A percentile compares a stretch with the other conserved stretches of the same genome.
Conservation (phyloP, 2,797 vertebrate species). For the Ibycter americanus region DNA sequence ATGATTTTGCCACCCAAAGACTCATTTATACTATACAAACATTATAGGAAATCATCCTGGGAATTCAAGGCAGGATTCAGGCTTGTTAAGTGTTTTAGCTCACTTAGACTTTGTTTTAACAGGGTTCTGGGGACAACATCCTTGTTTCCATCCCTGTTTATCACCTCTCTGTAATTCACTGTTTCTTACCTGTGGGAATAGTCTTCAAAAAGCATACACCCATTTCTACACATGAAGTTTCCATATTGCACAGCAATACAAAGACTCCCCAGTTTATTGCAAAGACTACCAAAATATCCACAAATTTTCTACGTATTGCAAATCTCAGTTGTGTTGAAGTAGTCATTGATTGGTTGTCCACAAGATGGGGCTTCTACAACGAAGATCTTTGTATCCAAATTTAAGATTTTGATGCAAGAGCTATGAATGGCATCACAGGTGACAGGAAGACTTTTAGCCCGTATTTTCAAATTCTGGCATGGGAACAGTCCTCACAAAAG, state of each 20-base stretch:
- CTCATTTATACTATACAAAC: neutral
- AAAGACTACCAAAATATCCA: neutral
- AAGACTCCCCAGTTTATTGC: neutral
- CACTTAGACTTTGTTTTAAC: neutral
- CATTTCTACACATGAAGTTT: neutral
- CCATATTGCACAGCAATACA: neutral
- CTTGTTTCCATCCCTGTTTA: neutral
- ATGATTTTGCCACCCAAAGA: neutral
- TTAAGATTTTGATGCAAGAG: neutral
- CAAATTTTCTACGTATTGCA: neutral
- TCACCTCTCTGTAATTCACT: neutral
- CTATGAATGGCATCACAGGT: neutral
- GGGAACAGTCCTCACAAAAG: neutral
- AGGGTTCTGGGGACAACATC: neutral
- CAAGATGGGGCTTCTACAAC: constrained; percentile 69
- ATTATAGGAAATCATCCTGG: neutral
- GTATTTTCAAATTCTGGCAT: neutral
- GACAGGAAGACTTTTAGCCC: neutral
- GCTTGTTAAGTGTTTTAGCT: neutral
- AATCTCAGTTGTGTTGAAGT: neutral
- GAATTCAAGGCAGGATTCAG: neutral
- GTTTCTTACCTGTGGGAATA: neutral
- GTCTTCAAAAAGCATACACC: neutral
- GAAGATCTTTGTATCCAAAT: neutral
- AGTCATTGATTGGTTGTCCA: constrained; percentile 51